A percentile compares a stretch with the other conserved stretches of the same genome.
Evolutionary conservation across 2,888 invertebrate genomes (phyloP).

Genomic region (Chrysomela aeneicollis): DNA sequence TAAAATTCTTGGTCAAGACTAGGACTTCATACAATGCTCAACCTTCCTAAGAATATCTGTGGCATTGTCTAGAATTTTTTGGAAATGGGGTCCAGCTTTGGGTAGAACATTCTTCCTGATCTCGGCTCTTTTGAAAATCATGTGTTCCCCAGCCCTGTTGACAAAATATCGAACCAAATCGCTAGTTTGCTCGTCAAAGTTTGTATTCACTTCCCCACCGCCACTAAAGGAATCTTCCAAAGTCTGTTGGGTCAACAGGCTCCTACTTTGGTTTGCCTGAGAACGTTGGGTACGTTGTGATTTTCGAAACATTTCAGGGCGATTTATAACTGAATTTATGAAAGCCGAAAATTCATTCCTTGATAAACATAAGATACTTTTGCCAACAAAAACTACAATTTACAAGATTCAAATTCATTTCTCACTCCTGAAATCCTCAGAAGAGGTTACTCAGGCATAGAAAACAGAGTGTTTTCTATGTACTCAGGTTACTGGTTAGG

Average conservation of each 20-base stretch:
- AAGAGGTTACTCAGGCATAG: too few relatives aligned
- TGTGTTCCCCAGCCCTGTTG: conserved; percentile 44
- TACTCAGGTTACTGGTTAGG: too few relatives aligned
- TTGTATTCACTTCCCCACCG: conserved; percentile 15
- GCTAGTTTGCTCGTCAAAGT: conserved; percentile 42
- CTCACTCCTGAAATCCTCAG: too few relatives aligned
- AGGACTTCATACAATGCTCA: conserved; percentile 9
- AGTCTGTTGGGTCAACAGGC: conserved; percentile 29
- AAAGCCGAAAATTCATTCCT: too few relatives aligned
- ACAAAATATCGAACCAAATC: conserved; percentile 50
- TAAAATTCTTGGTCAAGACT: conserved; percentile 7
- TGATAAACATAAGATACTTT: too few relatives aligned
- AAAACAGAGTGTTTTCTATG: too few relatives aligned
- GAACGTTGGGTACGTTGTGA: conserved; percentile 20
- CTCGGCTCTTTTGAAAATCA: conserved; percentile 44
- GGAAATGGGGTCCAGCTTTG: conserved; percentile 41
- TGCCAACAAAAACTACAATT: too few relatives aligned
- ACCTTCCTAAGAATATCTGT: conserved; percentile 44
- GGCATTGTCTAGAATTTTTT: conserved; percentile 43
- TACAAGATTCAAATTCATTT: too few relatives aligned
- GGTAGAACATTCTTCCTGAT: conserved; percentile 45
- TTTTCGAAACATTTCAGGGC: conserved; percentile 23
- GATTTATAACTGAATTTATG: not conserved
- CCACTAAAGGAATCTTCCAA: conserved; percentile 28
- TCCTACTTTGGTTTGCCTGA: conserved; percentile 8